Base-by-base conservation (phyloP, 2,113 vertebrate species). In the Lutjanus erythropterus region DNA sequence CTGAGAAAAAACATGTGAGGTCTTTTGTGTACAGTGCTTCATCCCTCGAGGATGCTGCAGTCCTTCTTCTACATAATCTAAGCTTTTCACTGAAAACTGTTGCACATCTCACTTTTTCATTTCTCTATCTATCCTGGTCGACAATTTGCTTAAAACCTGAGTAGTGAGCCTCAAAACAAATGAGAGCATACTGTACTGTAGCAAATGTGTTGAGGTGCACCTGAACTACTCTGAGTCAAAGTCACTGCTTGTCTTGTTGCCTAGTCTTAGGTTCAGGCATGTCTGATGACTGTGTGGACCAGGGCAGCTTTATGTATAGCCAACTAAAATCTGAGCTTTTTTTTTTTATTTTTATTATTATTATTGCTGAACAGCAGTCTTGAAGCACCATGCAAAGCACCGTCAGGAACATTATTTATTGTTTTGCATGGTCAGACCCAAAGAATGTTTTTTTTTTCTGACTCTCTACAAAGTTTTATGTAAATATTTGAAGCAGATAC, bases 371-470 rank as follows among this genome's bases (percentile, higher is more conserved):
- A 77, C 46, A 78, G 72, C 84, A 82, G 81, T 89, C 71, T 84
- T 80, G 69, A 89, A 71, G 64, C 80, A 81, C 87, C 80, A 86
- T 91, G 87, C 87, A 79, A 84, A 88, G 79, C 80, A 75, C 75
- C 50, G 88, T 90, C 85, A 86, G 74, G 88, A 88, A 84, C 75
- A 84, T 88, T 91, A 92, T 93, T 94, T 90, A 93, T 93, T 90
- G 84, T 90, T 95, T 94, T 95, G 95, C 95, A 95, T 94, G 95
- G 86, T 93, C 84, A 78, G 86, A 89, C 88, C 92, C 92, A 94
- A 94, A 94, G 91, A 95, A 89, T 93, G 86, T 90, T 91, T 89
- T 78, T 75, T 83, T 62, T 59, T 74, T 49, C 33, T 85, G 41
- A 86, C 25, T 90, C 93, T 88, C 76, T 83, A 80, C 71, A 79